Percentiles rank a stretch among this genome's conserved stretches.
These are phyloP conservation scores for Piliocolobus tephrosceles DNA, from an alignment of 2,113 vertebrate species.

Conservation along the genomic window DNA sequence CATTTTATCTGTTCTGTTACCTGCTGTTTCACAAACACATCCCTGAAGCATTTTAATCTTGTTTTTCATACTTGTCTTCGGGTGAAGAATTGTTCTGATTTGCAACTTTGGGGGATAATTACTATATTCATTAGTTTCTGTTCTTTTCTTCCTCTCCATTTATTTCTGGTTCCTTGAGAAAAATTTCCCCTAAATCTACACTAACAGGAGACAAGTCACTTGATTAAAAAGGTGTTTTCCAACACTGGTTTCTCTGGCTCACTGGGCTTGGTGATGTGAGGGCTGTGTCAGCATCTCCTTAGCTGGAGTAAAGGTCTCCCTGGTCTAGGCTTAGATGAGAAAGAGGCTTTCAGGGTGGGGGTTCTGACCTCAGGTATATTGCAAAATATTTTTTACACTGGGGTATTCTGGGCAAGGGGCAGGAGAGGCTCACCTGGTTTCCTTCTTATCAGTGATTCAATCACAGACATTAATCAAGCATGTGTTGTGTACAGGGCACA, in stretches of 20 bases:
- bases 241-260: slow-evolving; percentile 36
- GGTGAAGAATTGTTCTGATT: slow-evolving; percentile 79
- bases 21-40: slow-evolving; percentile 76
- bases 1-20: slow-evolving; percentile 80
- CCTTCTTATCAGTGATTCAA: background rate
- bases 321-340: background rate
- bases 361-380: background rate
- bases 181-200: slow-evolving; percentile 68
- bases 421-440: slow-evolving; percentile 1
- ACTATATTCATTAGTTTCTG: slow-evolving; percentile 81
- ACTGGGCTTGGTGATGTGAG: background rate
- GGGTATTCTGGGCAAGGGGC: slow-evolving; percentile 7
- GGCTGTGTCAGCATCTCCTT: slow-evolving; percentile 16
- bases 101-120: slow-evolving; percentile 82
- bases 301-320: background rate
- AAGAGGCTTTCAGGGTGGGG: background rate
- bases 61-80: slow-evolving; percentile 82
- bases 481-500: background rate
- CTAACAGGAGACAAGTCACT: slow-evolving; percentile 53
- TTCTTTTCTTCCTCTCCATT: slow-evolving; percentile 74
- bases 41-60: slow-evolving; percentile 83
- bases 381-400: background rate
- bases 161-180: slow-evolving; percentile 77
- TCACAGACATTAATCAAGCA: background rate
- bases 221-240: slow-evolving; percentile 69